Percentiles rank a stretch among this genome's conserved stretches.
These are phyloP conservation scores for Lamellibrachia luymesi DNA, from an alignment of 1,140 invertebrate species.

Conservation along the genomic window DNA sequence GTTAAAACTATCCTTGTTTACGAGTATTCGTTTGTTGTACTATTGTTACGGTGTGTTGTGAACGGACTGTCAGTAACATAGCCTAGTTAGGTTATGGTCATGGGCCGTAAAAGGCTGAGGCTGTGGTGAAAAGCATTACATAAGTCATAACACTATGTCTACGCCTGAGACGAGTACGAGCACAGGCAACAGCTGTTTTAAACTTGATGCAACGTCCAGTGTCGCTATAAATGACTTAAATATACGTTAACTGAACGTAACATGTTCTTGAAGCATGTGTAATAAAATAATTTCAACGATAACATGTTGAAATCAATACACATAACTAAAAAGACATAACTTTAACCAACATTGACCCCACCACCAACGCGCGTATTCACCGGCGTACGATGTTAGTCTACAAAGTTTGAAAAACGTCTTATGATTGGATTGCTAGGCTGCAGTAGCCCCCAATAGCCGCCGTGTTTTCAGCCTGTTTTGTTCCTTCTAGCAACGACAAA, in stretches of 20 bases:
- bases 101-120: no score
- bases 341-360: not conserved
- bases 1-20: no score
- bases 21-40: no score
- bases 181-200: not conserved
- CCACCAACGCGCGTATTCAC: not conserved
- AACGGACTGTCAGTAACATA: no score
- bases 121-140: no score
- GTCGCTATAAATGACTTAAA: not conserved
- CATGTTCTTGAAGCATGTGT: not conserved
- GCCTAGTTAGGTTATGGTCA: no score
- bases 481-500: not conserved
- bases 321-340: not conserved
- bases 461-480: not conserved
- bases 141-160: no score
- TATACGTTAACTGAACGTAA: not conserved
- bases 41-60: no score
- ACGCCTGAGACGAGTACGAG: no score
- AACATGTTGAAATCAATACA: not conserved
- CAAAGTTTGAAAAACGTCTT: not conserved
- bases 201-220: not conserved
- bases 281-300: not conserved
- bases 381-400: conserved; percentile 3
- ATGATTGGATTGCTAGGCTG: not conserved
- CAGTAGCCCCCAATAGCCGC: not conserved